Base-by-base conservation (phyloP, 2,113 vertebrate genomes). In the Heterotis niloticus region DNA sequence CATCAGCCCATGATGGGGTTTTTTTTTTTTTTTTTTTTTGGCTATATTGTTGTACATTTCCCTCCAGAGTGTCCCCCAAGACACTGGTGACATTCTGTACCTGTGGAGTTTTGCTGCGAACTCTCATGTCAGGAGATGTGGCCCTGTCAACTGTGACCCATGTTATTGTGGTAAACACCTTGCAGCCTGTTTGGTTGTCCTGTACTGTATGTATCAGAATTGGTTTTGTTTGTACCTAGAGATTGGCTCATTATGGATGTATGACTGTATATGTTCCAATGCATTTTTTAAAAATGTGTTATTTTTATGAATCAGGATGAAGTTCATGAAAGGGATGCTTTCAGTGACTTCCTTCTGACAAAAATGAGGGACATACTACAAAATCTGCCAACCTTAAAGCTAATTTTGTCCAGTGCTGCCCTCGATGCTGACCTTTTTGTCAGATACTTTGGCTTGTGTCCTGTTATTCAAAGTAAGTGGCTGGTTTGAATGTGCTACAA, bases 51-150 rank as follows among this genome's bases (percentile, higher is more conserved):
- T 59, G 5, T 18, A 5, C 44, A 34, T 72, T 54, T 44, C 54
- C 44, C 44, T 72, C 57, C 83, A 99, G 98, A 85, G 93, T 98
- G 86, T 99, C 97, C 83, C 96, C 96, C 68, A 98, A 94, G 91
- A 98, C 97, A 0, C 88, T 98, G 71, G 85, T 99, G 83, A 98
- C 95, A 0, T 98, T 99, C 88, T 99, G 98, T 83, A 99, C 98
- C 73, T 95, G 94, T 76, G 96, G 95, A 13, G 93, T 98, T 1
- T 89, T 99, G 52, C 95, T 99, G 84, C 93, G 96, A 77, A 98
- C 95, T 0, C 74, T 99, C 76, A 99, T 99, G 96, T 85, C 92
- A 29, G 96, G 96, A 88, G 96, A 98, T 76, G 83, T 87, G 77
- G 87, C 90, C 10, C 81, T 99, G 1, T 91, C 92, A 73, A 92